phyloP scores from a whole-genome alignment of 2,797 vertebrate species.

The Stomatorhinus walkeri region DNA sequence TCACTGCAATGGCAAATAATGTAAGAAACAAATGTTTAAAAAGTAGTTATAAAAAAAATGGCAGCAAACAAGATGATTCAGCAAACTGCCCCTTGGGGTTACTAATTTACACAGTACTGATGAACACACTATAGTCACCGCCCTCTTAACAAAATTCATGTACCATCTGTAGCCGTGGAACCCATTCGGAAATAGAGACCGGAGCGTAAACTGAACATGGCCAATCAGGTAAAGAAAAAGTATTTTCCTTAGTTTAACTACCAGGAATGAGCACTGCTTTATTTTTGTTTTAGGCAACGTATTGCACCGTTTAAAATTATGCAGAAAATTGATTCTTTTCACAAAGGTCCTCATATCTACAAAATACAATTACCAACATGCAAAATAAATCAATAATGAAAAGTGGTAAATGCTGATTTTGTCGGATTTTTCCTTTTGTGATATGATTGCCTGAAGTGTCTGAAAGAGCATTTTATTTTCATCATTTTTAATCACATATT shows the following conservation, averaged over 20 bases:
- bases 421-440: not conserved
- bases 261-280: not conserved
- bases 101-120: conserved; percentile 29
- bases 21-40: not conserved
- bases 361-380: not conserved
- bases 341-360: not conserved
- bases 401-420: not conserved
- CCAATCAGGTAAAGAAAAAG: conserved; percentile 46
- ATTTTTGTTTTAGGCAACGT: not conserved
- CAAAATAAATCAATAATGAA: not conserved
- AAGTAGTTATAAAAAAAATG: not conserved
- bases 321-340: not conserved
- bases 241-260: not conserved
- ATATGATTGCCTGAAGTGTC: not conserved
- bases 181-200: not conserved
- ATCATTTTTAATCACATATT: not conserved
- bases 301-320: not conserved
- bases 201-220: conserved; percentile 37
- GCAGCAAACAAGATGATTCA: not conserved
- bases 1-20: not conserved
- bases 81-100: not conserved
- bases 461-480: not conserved
- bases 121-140: conserved; percentile 28
- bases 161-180: not conserved
- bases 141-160: conserved; percentile 41